Conservation (phyloP, 2,797 vertebrate species). For the Brachymystax lenok region DNA sequence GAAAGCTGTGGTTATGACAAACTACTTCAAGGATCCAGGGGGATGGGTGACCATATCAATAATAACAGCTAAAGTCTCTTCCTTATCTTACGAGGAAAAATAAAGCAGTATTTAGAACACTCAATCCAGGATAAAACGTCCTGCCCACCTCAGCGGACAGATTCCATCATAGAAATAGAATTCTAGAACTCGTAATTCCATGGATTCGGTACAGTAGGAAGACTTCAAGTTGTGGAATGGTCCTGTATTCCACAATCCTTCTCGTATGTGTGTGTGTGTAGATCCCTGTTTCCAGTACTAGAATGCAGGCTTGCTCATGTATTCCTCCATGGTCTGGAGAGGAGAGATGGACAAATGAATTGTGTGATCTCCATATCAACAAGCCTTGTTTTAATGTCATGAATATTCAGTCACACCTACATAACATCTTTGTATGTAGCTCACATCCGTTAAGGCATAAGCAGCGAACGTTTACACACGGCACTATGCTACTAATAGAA, state of each 20-base stretch:
- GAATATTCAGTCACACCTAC: conserved; percentile 48
- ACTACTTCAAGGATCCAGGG: background rate
- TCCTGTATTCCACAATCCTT: conserved; percentile 15
- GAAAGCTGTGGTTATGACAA: conserved; percentile 17
- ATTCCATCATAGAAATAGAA: background rate
- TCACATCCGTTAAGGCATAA: background rate
- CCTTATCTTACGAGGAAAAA: background rate
- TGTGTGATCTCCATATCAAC: background rate
- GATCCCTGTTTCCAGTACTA: conserved; percentile 61
- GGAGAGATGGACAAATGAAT: conserved; percentile 23
- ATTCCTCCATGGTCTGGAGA: conserved; percentile 92
- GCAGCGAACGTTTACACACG: background rate
- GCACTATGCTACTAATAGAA: conserved; percentile 56
- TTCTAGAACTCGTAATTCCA: background rate
- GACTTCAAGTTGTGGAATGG: conserved; percentile 33
- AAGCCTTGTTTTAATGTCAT: background rate
- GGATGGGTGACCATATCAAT: background rate
- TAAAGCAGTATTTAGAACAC: conserved; percentile 14
- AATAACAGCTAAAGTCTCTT: background rate
- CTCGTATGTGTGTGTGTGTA: background rate
- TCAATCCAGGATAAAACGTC: conserved; percentile 6
- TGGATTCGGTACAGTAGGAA: background rate
- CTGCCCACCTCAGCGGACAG: background rate
- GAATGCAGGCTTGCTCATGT: conserved; percentile 96
- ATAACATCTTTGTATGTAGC: background rate